Evolutionary conservation across 2,888 invertebrate genomes (phyloP).

Genomic region (Cancer borealis): DNA sequence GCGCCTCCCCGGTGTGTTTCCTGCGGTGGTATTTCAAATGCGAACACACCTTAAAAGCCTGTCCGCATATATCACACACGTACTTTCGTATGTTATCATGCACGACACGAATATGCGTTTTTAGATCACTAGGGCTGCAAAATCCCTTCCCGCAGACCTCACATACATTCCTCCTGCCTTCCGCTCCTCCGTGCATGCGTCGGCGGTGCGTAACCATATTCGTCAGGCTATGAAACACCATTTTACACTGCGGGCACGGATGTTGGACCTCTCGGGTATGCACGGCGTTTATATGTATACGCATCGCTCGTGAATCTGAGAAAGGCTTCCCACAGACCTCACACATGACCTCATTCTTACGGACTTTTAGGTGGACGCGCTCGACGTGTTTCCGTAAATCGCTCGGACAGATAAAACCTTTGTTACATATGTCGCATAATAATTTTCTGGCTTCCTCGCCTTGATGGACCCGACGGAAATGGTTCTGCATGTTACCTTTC

Average conservation of each 20-base stretch:
- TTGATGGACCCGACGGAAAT: slow-evolving; percentile 71
- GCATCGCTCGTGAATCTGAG: slow-evolving; percentile 72
- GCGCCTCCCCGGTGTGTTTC: slow-evolving; percentile 75
- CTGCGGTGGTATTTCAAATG: slow-evolving; percentile 73
- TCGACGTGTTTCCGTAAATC: slow-evolving; percentile 73
- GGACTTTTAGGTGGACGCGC: slow-evolving; percentile 71
- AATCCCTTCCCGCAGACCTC: slow-evolving; percentile 72
- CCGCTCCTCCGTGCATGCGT: slow-evolving; percentile 73
- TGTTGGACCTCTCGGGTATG: slow-evolving; percentile 73
- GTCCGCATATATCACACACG: slow-evolving; percentile 74
- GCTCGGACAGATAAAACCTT: slow-evolving; percentile 74
- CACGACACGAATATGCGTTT: slow-evolving; percentile 70
- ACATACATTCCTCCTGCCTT: slow-evolving; percentile 70
- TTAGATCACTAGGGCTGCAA: slow-evolving; percentile 71
- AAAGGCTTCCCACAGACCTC: slow-evolving; percentile 74
- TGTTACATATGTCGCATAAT: slow-evolving; percentile 70
- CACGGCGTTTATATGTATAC: slow-evolving; percentile 73
- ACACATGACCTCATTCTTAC: slow-evolving; percentile 74
- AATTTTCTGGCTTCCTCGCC: slow-evolving; percentile 68
- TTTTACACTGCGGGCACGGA: slow-evolving; percentile 74
- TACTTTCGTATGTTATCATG: slow-evolving; percentile 73
- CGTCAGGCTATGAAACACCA: slow-evolving; percentile 74
- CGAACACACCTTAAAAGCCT: slow-evolving; percentile 72
- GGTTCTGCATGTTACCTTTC: slow-evolving; percentile 75
- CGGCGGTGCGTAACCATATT: slow-evolving; percentile 74